Evolutionary conservation across 2,888 invertebrate species (phyloP).

Genomic region (Diplolepis rosae): DNA sequence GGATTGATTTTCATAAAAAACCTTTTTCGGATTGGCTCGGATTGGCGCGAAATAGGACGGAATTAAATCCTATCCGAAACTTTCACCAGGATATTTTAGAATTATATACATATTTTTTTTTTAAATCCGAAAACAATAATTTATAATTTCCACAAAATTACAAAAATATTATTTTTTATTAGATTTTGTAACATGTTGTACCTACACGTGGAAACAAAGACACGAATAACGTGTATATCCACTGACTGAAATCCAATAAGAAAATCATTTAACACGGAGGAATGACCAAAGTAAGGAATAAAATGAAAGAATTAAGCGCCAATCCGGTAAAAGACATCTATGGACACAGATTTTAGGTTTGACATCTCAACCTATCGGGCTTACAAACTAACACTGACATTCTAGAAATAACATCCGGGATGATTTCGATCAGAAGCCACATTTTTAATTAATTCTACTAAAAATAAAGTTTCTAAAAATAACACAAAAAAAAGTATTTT

Average conservation of each 20-base stretch:
- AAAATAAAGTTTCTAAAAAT: too few species aligned
- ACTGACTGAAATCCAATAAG: constrained; percentile 31
- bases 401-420: constrained; percentile 47
- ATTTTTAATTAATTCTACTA: neutral
- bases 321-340: constrained; percentile 63
- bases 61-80: too few species aligned
- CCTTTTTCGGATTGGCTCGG: too few species aligned
- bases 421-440: constrained; percentile 6
- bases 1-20: too few species aligned
- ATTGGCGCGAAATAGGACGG: too few species aligned
- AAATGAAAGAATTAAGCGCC: constrained; percentile 63
- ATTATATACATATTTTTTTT: too few species aligned
- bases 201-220: constrained; percentile 9
- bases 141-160: too few species aligned
- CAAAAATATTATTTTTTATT: too few species aligned
- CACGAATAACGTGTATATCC: constrained; percentile 21
- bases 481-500: too few species aligned
- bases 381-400: constrained; percentile 64
- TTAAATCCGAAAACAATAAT: too few species aligned
- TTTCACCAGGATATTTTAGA: too few species aligned
- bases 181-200: constrained; percentile 17
- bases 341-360: constrained; percentile 62
- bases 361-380: constrained; percentile 62
- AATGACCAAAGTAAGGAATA: constrained; percentile 58
- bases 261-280: constrained; percentile 61